These are phyloP conservation scores for Pyrocephalus nanus DNA, from an alignment of 2,797 vertebrate genomes.

Conservation along the genomic window DNA sequence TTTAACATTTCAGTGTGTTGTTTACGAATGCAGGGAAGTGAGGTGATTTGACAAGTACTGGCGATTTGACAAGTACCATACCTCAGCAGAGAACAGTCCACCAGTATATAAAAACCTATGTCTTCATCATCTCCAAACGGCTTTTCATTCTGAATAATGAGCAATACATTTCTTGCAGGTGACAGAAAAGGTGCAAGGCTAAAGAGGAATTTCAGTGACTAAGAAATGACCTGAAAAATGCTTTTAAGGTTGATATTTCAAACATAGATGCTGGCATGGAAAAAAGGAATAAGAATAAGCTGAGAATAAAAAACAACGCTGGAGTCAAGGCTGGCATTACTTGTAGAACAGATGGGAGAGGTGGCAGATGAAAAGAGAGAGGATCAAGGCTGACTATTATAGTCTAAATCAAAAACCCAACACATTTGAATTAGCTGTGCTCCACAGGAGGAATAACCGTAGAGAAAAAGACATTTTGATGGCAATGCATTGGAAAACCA, in stretches of 20 bases:
- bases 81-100: neutral
- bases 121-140: neutral
- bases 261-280: neutral
- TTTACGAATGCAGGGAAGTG: neutral
- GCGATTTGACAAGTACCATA: neutral
- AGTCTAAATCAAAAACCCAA: neutral
- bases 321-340: slow-evolving; percentile 28
- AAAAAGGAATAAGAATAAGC: neutral
- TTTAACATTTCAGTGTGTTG: neutral
- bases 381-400: neutral
- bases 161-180: neutral
- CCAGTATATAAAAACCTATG: neutral
- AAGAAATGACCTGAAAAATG: slow-evolving; percentile 12
- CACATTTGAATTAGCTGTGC: neutral
- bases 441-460: neutral
- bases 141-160: neutral
- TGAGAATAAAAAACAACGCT: neutral
- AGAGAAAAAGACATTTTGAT: neutral
- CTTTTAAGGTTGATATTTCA: neutral
- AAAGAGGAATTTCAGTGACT: neutral
- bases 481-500: neutral
- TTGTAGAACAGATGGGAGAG: slow-evolving; percentile 35
- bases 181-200: neutral
- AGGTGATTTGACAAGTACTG: neutral
- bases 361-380: slow-evolving; percentile 1